These are phyloP conservation scores for Sitophilus oryzae DNA, from an alignment of 1,140 invertebrate species.

Conservation along the genomic window DNA sequence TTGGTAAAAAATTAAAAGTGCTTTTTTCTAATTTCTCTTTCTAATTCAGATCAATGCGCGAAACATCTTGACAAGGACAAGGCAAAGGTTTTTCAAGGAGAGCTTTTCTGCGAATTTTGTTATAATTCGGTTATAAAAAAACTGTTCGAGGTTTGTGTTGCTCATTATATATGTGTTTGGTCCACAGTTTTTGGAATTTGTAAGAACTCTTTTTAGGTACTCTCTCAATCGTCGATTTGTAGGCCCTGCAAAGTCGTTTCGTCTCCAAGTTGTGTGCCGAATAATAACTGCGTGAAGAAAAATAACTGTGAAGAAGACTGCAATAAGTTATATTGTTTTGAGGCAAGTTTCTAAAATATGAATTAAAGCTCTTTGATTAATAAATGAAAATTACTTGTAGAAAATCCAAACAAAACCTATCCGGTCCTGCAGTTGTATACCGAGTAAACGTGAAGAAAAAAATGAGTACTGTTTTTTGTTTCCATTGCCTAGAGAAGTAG, in stretches of 20 bases:
- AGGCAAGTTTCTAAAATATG: conserved; percentile 2
- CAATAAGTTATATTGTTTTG: neutral
- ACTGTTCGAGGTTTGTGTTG: conserved; percentile 22
- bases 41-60: conserved; percentile 39
- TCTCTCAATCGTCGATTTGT: conserved; percentile 16
- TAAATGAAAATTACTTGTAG: too few species aligned
- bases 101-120: conserved; percentile 41
- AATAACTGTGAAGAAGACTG: neutral
- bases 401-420: conserved; percentile 15
- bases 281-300: conserved; percentile 11
- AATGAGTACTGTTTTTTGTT: conserved; percentile 26
- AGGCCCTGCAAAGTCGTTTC: conserved; percentile 28
- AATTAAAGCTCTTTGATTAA: neutral
- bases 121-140: conserved; percentile 19
- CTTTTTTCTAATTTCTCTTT: too few species aligned
- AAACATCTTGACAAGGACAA: conserved; percentile 39
- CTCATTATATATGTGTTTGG: conserved; percentile 8
- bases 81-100: conserved; percentile 39
- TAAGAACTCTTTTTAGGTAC: conserved; percentile 16
- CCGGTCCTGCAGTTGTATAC: conserved; percentile 30
- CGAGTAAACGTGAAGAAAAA: conserved; percentile 9
- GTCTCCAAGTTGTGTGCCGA: conserved; percentile 26
- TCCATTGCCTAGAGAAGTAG: conserved; percentile 34
- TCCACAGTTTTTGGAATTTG: conserved; percentile 1
- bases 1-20: too few species aligned